Percentiles rank a stretch among this genome's conserved stretches.
These are phyloP conservation scores for Oryzias melastigma DNA, from an alignment of 2,113 vertebrate genomes.

Conservation along the genomic window DNA sequence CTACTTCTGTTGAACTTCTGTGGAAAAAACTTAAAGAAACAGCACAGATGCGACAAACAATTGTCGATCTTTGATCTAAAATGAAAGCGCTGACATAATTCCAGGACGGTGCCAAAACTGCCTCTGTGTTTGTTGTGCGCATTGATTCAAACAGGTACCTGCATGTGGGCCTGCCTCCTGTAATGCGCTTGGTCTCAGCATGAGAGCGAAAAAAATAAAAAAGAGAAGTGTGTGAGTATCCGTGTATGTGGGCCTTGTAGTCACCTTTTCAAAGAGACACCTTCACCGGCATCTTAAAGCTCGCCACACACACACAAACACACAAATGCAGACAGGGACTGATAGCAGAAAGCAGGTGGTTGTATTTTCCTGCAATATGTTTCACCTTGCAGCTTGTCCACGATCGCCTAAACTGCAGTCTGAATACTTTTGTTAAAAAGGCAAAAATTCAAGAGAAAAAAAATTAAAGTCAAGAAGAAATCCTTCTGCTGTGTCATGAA, in stretches of 20 bases:
- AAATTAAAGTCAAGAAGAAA: slow-evolving; percentile 34
- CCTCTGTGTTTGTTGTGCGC: not conserved
- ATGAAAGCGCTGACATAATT: not conserved
- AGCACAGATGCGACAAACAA: slow-evolving; percentile 6
- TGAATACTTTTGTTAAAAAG: slow-evolving; percentile 26
- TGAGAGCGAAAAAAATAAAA: not conserved
- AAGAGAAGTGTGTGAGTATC: slow-evolving; percentile 3
- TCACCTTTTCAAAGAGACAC: slow-evolving; percentile 31
- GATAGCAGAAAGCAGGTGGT: slow-evolving; percentile 38
- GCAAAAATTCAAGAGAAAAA: slow-evolving; percentile 8
- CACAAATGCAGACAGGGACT: slow-evolving; percentile 17
- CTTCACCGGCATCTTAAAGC: slow-evolving; percentile 13
- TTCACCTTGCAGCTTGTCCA: slow-evolving; percentile 54
- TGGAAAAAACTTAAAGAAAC: slow-evolving; percentile 5
- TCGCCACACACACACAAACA: slow-evolving; percentile 9
- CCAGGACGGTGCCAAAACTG: slow-evolving; percentile 4
- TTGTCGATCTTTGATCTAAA: slow-evolving; percentile 26
- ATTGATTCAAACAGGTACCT: not conserved
- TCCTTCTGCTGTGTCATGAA: slow-evolving; percentile 39
- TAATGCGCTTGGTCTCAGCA: not conserved
- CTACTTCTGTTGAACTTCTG: slow-evolving; percentile 17
- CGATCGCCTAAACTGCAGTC: slow-evolving; percentile 27
- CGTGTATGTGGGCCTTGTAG: slow-evolving; percentile 17
- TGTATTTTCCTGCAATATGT: slow-evolving; percentile 41
- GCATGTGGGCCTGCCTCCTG: not conserved